Evolutionary conservation across 2,113 vertebrate species (phyloP), one percentile per base, ranked within the genome.

Genomic region (Oreochromis aureus): DNA sequence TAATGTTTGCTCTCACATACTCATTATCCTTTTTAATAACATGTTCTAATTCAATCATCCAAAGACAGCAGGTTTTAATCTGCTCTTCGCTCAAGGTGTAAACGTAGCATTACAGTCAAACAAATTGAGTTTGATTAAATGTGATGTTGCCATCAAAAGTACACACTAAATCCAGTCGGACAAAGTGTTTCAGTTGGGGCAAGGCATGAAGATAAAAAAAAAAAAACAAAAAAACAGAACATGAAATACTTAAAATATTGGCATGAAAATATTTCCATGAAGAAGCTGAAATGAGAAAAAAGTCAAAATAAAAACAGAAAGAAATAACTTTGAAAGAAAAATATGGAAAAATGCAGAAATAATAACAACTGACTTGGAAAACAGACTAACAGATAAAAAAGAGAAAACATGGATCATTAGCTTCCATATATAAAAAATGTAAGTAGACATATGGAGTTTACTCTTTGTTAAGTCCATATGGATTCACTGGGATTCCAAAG

Each of bases 1-100:
- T 91, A 92, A 94, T 94, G 92, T 95, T 95, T 95, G 90, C 86
- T 89, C 91, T 94, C 89, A 93, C 92, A 93, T 86, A 89, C 89
- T 95, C 92, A 95, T 95, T 95, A 95, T 95, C 91, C 85, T 90
- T 94, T 95, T 95, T 95, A 95, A 95, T 94, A 93, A 95, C 94
- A 95, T 93, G 89, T 95, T 93, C 93, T 94, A 96, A 95, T 95
- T 94, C 89, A 95, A 96, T 96, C 94, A 94, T 82, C 82, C 85
- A 87, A 91, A 89, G 86, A 89, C 34, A 89, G 91, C 92, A 91
- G 81, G 59, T 88, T 93, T 91, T 94, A 94, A 94, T 94, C 88
- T 92, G 84, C 53, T 87, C 82, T 86, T 88, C 88, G 86, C 92
- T 91, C 88, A 84, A 94, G 94, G 94, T 94, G 89, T 93, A 87